Evolutionary conservation across 2,113 vertebrate genomes (phyloP).

Genomic region (Boulengerochromis microlepis): DNA sequence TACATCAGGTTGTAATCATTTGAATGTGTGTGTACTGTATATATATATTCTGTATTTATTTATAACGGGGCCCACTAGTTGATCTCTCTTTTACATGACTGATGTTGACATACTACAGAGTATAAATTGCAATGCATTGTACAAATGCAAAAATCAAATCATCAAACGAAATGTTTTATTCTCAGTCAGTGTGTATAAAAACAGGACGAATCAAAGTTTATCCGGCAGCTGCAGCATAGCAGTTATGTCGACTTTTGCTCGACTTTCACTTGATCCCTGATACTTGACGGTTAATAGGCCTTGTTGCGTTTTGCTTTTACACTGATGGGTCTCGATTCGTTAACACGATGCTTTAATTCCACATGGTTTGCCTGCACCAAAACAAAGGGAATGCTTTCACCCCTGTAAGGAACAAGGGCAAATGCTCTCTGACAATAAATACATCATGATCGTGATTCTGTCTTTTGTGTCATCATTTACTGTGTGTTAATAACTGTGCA

Average conservation of each 20-base stretch:
- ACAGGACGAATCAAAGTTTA: not conserved
- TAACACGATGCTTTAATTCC: not conserved
- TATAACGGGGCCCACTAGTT: not conserved
- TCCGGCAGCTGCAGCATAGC: not conserved
- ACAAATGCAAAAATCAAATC: conserved; percentile 4
- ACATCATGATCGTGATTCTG: not conserved
- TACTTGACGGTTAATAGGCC: not conserved
- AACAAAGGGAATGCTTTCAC: not conserved
- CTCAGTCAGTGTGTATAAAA: not conserved
- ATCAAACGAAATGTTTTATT: not conserved
- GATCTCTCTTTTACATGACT: conserved; percentile 29
- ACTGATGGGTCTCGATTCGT: not conserved
- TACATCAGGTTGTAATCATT: conserved; percentile 20
- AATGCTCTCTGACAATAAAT: conserved; percentile 44
- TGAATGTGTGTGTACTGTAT: conserved; percentile 26
- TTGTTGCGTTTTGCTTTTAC: not conserved
- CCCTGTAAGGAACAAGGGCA: not conserved
- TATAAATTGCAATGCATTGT: conserved; percentile 11
- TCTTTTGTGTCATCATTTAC: conserved; percentile 6
- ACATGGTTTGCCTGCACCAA: not conserved
- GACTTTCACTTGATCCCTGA: not conserved
- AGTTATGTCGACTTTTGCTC: fast-evolving
- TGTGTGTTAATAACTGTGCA: not conserved
- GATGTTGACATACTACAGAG: conserved; percentile 16
- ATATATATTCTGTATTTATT: conserved; percentile 64